Base-by-base conservation (phyloP, 2,888 invertebrate genomes). In the Fabriciana adippe region DNA sequence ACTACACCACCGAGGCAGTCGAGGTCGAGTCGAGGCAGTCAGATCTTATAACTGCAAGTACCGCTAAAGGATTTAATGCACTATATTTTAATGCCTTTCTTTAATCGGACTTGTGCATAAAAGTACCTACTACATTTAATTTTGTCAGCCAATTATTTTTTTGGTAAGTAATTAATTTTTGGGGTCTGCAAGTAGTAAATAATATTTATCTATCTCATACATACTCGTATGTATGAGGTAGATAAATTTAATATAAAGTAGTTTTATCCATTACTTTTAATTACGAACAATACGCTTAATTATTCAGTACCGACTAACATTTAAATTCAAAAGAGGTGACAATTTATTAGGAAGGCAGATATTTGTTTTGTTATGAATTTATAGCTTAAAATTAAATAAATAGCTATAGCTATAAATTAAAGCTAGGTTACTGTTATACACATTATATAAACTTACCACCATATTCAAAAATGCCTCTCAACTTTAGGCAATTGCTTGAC, bases 291-390 rank as follows among this genome's bases (percentile, higher is more conserved):
- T 35, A 35, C 35, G 8, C 35, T 8, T 35, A 35, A 26, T 26
- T 35, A 35, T 55, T 55, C 18, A 26, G 57, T 26, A 21, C 59
- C 51, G 26, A 54, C 48, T 59, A 41, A 55, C n/a, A 45, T 2
- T 26, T 31, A 21, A 59, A 11, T 55, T 55, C 56, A 55, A 64
- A 60, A 64, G 41, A 51, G 35, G 50, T 45, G n/a, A 48, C 26
- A 61, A 21, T 54, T 55, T 50, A 51, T 57, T 54, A 54, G 14
- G 26, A 35, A 35, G n/a, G 31, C 48, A 53, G 47, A 26, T 54
- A 61, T 60, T 11, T 48, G 31, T 26, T 47, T 57, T 8, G 18
- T n/a, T 47, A 47, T 31, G 16, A 14, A n/a, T n/a, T 50, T 26
- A 26, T n/a, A n/a, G n/a, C n/a, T n/a, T n/a, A n/a, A n/a, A n/a